Percentiles rank a stretch among this genome's conserved stretches.
Conservation (phyloP, 2,888 invertebrate genomes). For the Trilocha varians region DNA sequence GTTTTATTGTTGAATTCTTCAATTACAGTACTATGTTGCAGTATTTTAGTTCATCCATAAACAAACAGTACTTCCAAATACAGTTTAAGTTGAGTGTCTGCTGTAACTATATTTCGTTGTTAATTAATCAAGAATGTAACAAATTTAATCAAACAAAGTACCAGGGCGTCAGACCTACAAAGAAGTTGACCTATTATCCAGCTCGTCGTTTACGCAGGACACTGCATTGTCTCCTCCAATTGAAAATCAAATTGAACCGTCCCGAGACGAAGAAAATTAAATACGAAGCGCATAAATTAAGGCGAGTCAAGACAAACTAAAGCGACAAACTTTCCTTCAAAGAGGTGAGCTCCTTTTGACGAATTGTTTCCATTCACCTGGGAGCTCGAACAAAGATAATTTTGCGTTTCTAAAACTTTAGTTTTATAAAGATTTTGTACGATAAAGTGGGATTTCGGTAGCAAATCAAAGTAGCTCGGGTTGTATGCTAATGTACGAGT, state of each 20-base stretch:
- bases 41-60: too few species aligned
- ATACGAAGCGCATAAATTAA: slow-evolving; percentile 63
- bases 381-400: slow-evolving; percentile 20
- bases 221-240: slow-evolving; percentile 45
- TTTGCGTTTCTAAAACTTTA: slow-evolving; percentile 10
- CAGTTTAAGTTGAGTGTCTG: too few species aligned
- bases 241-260: slow-evolving; percentile 53
- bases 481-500: slow-evolving; percentile 55
- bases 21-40: too few species aligned
- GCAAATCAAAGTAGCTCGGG: slow-evolving; percentile 27
- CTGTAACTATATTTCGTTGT: background rate
- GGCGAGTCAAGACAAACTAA: slow-evolving; percentile 50
- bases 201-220: slow-evolving; percentile 24
- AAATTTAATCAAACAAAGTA: slow-evolving; percentile 19
- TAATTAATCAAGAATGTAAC: background rate
- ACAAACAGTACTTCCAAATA: too few species aligned
- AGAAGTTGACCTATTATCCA: slow-evolving; percentile 18
- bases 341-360: slow-evolving; percentile 48
- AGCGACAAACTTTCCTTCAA: slow-evolving; percentile 45
- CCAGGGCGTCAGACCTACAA: slow-evolving; percentile 13
- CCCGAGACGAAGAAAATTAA: slow-evolving; percentile 46
- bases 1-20: too few species aligned
- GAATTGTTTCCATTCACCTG: slow-evolving; percentile 43
- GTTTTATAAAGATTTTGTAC: slow-evolving; percentile 8
- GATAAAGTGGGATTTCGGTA: slow-evolving; percentile 3